Percentiles rank a stretch among this genome's conserved stretches.
phyloP scores from a whole-genome alignment of 37 sponge, comb jelly and placozoan species.

The Cladorhizidae sp. region DNA sequence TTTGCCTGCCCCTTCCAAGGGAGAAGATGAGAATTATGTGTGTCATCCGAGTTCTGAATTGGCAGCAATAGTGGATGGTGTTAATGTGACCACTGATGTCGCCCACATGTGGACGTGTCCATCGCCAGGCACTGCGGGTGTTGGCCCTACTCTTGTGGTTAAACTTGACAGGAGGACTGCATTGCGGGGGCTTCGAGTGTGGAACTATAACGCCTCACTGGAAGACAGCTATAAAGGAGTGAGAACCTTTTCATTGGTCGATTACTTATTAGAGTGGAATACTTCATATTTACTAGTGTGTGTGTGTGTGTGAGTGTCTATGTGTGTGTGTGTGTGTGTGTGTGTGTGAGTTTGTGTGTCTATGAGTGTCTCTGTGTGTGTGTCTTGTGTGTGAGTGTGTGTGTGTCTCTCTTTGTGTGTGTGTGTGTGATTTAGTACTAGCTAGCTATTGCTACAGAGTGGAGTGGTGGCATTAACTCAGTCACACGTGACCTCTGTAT shows the following conservation, averaged over 20 bases:
- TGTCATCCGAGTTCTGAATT: too few species aligned
- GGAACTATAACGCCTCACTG: conserved; percentile 93
- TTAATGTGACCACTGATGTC: conserved; percentile 74
- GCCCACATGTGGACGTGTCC: conserved; percentile 83
- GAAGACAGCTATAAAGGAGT: conserved; percentile 94
- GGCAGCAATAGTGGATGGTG: conserved; percentile 68
- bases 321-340: neutral
- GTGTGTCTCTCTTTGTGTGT: neutral
- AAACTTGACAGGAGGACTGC: conserved; percentile 37
- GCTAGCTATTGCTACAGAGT: too few species aligned
- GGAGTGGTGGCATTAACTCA: too few species aligned
- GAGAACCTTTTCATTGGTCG: neutral
- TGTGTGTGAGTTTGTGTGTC: neutral
- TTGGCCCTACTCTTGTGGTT: conserved; percentile 41
- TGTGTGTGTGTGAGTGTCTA: neutral
- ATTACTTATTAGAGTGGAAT: neutral
- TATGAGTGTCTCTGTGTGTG: neutral
- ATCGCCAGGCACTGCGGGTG: conserved; percentile 10
- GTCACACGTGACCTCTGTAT: too few species aligned
- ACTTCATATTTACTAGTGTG: neutral
- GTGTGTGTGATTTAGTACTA: neutral
- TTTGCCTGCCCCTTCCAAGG: neutral
- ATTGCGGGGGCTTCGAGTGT: conserved; percentile 65
- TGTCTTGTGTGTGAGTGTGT: neutral
- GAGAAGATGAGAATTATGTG: too few species aligned